phyloP scores from a whole-genome alignment of 2,113 vertebrate genomes.

The Euleptes europaea region DNA sequence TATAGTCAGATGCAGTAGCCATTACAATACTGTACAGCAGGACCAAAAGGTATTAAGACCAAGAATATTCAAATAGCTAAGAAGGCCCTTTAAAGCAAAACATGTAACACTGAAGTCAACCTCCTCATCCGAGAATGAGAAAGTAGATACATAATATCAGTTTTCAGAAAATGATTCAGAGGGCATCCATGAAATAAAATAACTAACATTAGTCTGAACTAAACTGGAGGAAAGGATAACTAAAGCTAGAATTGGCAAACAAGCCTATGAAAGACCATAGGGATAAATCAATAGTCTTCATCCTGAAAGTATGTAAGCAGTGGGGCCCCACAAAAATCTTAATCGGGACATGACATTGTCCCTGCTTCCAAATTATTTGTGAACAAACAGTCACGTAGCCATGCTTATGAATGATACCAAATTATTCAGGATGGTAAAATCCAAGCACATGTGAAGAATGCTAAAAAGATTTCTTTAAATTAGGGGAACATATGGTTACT shows the following conservation, averaged over 20 bases:
- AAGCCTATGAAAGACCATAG: background rate
- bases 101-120: too few relatives aligned
- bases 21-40: too few relatives aligned
- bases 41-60: too few relatives aligned
- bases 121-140: too few relatives aligned
- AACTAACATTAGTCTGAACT: background rate
- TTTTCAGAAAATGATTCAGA: too few relatives aligned
- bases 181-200: background rate
- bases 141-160: too few relatives aligned
- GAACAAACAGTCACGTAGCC: background rate
- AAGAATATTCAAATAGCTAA: too few relatives aligned
- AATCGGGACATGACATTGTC: background rate
- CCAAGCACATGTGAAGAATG: background rate
- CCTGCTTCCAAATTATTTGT: background rate
- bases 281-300: background rate
- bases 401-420: background rate
- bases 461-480: background rate
- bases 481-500: too few relatives aligned
- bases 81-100: too few relatives aligned
- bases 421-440: background rate
- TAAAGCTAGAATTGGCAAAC: background rate
- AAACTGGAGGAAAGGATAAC: background rate
- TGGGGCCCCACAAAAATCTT: background rate
- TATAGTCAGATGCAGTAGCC: too few relatives aligned
- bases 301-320: background rate